phyloP scores from a whole-genome alignment of 2,797 vertebrate genomes.

The Babyrousa celebensis region DNA sequence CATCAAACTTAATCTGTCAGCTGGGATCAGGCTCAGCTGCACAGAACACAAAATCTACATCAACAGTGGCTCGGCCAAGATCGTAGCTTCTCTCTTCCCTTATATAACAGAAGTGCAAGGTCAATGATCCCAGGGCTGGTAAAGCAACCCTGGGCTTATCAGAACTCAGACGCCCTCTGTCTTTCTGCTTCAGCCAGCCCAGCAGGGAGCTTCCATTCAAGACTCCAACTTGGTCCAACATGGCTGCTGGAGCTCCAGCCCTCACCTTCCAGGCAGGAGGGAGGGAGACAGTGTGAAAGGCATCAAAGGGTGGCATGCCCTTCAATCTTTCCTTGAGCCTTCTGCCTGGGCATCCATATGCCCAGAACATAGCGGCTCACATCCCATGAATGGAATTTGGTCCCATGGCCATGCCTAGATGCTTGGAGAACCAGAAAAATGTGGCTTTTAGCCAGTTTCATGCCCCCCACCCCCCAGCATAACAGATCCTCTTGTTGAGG shows the following conservation, averaged over 20 bases:
- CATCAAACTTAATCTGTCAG: not conserved
- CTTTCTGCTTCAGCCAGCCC: not conserved
- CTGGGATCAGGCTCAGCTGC: not conserved
- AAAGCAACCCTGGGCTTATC: not conserved
- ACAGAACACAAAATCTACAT: not conserved
- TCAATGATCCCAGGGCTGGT: not conserved
- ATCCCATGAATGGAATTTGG: not conserved
- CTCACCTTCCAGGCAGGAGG: not conserved
- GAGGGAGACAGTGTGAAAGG: not conserved
- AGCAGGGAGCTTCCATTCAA: not conserved
- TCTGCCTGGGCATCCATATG: not conserved
- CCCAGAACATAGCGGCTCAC: not conserved
- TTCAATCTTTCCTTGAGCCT: accelerated
- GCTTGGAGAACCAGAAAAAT: not conserved
- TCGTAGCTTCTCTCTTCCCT: not conserved
- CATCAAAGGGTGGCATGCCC: not conserved
- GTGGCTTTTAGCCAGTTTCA: not conserved
- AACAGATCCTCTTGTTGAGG: not conserved
- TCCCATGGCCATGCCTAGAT: not conserved
- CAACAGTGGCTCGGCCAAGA: not conserved
- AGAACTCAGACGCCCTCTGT: not conserved
- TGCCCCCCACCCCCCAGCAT: not conserved
- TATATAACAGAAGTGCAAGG: not conserved
- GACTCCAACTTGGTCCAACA: not conserved
- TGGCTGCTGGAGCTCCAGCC: slow-evolving; percentile 9